These are phyloP conservation scores for Patella ulyssiponensis DNA, from an alignment of 2,888 invertebrate species.

Conservation along the genomic window DNA sequence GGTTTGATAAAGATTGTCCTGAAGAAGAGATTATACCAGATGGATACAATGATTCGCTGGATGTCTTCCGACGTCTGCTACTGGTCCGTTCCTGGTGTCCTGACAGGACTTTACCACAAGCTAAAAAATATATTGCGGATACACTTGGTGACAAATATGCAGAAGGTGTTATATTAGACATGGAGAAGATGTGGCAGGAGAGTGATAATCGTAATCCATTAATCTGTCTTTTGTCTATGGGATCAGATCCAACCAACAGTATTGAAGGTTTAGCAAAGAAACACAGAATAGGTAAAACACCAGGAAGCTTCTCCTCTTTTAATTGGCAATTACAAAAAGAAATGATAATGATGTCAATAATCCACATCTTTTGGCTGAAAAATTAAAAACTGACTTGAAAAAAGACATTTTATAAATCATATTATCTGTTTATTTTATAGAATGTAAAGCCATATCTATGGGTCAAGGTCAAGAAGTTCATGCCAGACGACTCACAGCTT, in stretches of 20 bases:
- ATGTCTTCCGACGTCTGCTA: constrained; percentile 71
- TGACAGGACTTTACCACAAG: constrained; percentile 71
- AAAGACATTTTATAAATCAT: background rate
- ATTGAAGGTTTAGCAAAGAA: constrained; percentile 72
- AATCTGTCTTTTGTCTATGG: constrained; percentile 71
- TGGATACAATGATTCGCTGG: constrained; percentile 70
- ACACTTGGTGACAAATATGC: constrained; percentile 70
- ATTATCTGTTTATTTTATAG: constrained; percentile 43
- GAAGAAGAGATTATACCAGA: constrained; percentile 72
- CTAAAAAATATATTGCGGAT: constrained; percentile 70
- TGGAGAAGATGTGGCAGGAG: constrained; percentile 72
- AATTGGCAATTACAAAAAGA: background rate
- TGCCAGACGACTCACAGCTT: constrained; percentile 67
- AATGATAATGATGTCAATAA: too few relatives aligned
- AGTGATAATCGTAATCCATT: constrained; percentile 67
- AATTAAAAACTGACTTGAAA: too few relatives aligned
- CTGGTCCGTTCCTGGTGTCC: constrained; percentile 72
- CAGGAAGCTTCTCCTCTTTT: background rate
- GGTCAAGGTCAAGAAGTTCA: constrained; percentile 73
- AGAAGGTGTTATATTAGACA: constrained; percentile 71
- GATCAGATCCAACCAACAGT: constrained; percentile 71
- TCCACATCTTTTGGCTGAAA: too few relatives aligned
- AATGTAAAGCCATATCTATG: constrained; percentile 71
- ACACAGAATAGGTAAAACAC: constrained; percentile 62
- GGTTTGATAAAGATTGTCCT: constrained; percentile 73